Evolutionary conservation across 1,140 invertebrate species (phyloP), one percentile per base, ranked within the genome.

Genomic region (Drosophila nikananu): DNA sequence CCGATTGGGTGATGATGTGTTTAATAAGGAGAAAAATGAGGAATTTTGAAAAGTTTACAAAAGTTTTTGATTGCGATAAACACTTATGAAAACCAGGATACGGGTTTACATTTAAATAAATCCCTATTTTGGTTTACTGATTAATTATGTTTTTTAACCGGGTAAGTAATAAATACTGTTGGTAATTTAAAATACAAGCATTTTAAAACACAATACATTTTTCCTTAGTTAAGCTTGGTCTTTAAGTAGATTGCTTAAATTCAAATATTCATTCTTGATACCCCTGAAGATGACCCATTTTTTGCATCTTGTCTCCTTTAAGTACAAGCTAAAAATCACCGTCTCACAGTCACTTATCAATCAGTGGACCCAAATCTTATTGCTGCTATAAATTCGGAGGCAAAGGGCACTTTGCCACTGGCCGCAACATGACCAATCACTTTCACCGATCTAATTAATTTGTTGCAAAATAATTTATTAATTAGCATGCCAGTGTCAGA

Each of bases 391-490:
- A 74, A 52, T 52, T 32, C 27, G 23, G 13, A 13, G 5, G 19
- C 41, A 21, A n/a, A n/a, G 17, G 15, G 23, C 48, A 35, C 30
- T 23, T 19, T 21, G n/a, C 42, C 6, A 35, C 30, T 74, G 25
- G 17, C 54, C 71, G 19, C 67, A 79, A 71, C 55, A 79, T 79
- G 76, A 79, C 77, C 77, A 72, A 70, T 62, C 77, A 71, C 54
- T 79, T 78, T 63, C 58, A 37, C 39, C 46, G 42, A 89, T 78
- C 62, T 87, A 84, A 87, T 87, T 90, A 89, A 84, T 84, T 79
- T 79, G 86, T 81, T 81, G 74, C 81, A 79, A 84, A 80, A 89
- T 78, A 87, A 87, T 87, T 84, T 90, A 87, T 87, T 87, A 89
- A 87, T 87, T 87, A 89, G 81, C 68, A 71, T 79, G 64, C 81